Base-by-base conservation (phyloP, 2,888 invertebrate genomes). In the Busseola fusca region DNA sequence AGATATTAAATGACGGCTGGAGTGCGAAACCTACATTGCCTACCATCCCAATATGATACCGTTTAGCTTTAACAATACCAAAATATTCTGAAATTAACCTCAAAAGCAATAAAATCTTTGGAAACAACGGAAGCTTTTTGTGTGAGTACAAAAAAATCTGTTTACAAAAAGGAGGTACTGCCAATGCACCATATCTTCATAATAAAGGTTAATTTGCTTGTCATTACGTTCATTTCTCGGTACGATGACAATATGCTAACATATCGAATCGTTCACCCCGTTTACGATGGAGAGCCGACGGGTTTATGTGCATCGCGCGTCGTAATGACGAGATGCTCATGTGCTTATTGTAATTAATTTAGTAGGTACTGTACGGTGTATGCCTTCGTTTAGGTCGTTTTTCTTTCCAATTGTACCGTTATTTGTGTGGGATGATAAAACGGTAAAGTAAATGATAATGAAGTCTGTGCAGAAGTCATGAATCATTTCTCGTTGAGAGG, bases 201-300 rank as follows among this genome's bases (percentile, higher is more conserved):
- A 87, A 90, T 90, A 90, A 91, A 93, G 89, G 91, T 92, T 92
- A 92, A 93, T 93, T 92, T 91, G 88, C 88, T 87, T 87, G 90
- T 85, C 90, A 89, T 91, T 87, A 90, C 76, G 81, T 85, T 84
- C 88, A 87, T 86, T 91, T 91, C 92, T 92, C 85, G 83, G 90
- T 90, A 90, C 85, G 87, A 90, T 84, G 90, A 89, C 90, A 91
- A 91, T 90, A 87, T 84, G 87, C 87, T 89, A 82, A 84, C 90
- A 90, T 92, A 91, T 92, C 88, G 92, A 91, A 91, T 77, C 93
- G 86, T 94, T 94, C 93, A 92, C 91, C 93, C 90, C 87, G 85
- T 93, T 94, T 93, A 93, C 88, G 91, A 92, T 80, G 88, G 76
- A 69, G 80, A 77, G 78, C 74, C 78, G 85, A 88, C 89, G 86